Evolutionary conservation across 37 sponge, comb jelly and placozoan species (phyloP), one percentile per base, ranked within the genome.

Genomic region (Beroe ovata): DNA sequence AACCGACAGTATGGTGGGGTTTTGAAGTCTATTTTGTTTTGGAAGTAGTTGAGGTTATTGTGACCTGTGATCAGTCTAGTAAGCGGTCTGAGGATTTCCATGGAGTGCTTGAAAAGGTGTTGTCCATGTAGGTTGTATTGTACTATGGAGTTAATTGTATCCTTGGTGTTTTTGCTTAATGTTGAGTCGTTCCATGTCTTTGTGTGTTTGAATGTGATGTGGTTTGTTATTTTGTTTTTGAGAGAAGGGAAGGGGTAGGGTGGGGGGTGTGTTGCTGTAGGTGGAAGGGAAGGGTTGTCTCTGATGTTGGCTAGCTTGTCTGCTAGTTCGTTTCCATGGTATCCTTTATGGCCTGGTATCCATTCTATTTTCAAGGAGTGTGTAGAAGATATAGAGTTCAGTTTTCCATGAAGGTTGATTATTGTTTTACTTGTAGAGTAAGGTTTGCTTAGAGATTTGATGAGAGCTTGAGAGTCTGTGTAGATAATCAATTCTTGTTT

Each of bases 291-390:
- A 28, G 69, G 16, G 69, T 19, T 34, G 33, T 25, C 35, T 77
- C 84, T 19, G 54, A 42, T 77, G 23, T 77, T 77, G 4, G 84
- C 84, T 19, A 77, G 84, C 3, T 39, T n/a, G 23, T 77, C 84
- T 11, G 84, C 84, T 40, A 36, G 47, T 77, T 77, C 84, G 54
- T 77, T 77, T 19, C 84, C 84, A 14, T 77, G 26, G 47, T 77
- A 54, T 21, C 84, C 84, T 41, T 77, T 20, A 54, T 77, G 84
- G 18, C 54, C 84, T 18, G 84, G 84, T 6, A 77, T 77, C 84
- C 84, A 77, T n/a, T 42, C 54, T 14, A 77, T 77, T 21, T 38
- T 28, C 1, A 77, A 23, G 28, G 47, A 4, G 22, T 77, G 69
- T 29, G 14, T 30, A 2, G 35, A 34, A 11, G 69, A 66, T 29